Evolutionary conservation across 2,888 invertebrate species (phyloP), one percentile per base, ranked within the genome.

Genomic region (Leptogaster cylindrica): DNA sequence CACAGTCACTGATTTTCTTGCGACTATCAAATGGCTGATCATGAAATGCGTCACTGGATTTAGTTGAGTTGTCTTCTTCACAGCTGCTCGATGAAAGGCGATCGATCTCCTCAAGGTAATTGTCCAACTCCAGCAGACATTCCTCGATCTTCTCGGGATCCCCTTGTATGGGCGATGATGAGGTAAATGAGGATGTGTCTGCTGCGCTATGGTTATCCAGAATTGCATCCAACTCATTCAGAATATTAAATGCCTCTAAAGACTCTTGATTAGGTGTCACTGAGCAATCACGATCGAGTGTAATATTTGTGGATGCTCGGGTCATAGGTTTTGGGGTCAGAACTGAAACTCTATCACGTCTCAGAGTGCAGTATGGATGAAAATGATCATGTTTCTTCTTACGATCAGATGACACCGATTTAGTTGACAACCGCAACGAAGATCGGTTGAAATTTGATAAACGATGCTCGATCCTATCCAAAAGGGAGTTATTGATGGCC

Each of bases 81-180:
- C 18, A 48, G 20, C 48, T 31, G 23, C 65, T 16, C 6, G 33
- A 12, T 8, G 58, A 58, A 14, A 36, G 23, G 2, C 39, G 36
- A 66, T 84, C 84, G 70, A 83, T 77, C 65, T 79, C 78, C 70
- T 82, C 81, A 39, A 85, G 74, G 74, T 84, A 85, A 70, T 83
- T 82, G 75, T 85, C 85, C 72, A 85, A 75, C 69, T 85, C 85
- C 72, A 81, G 76, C 14, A 85, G 76, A 72, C 83, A 85, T 52
- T 83, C 82, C 71, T 83, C 82, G 12, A 84, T 77, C 69, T 77
- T 77, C 68, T 75, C 75, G 70, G 64, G 73, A 58, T 71, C 71
- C 8, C 61, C 69, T 14, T 65, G 55, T 14, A 44, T 46, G 14
- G 46, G 46, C 20, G 46, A 46, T 44, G 46, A 46, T 64, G 64